Evolutionary conservation across 1,140 invertebrate genomes (phyloP), one percentile per base, ranked within the genome.

Genomic region (Apocrypta bakeri): DNA sequence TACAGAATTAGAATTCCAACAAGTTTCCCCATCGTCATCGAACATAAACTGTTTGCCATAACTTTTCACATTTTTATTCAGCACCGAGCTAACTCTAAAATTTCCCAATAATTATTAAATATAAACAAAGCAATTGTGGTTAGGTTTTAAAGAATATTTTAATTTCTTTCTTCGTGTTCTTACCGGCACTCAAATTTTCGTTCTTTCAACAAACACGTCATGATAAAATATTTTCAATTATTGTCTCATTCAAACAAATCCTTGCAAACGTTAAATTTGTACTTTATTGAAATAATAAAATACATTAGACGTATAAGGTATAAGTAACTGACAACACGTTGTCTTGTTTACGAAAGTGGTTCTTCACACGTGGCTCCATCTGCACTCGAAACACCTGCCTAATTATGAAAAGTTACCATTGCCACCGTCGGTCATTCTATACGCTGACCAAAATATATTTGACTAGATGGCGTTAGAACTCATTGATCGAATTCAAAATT

Each of bases 1-100:
- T 89, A 95, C 94, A 85, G 93, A 92, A 86, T 95, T 94, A 27
- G 94, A 95, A 88, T 95, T 95, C 95, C 95, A 95, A 86, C 94
- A 95, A 0, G 94, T 95, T 79, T 95, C 94, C 48, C 93, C 92
- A 79, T 91, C 90, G 21, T 90, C 88, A 88, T 95, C 94, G 87
- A 94, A 93, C 85, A 95, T 88, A 87, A 92, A 90, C 84, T 94
- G 91, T 85, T 95, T 95, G 17, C 95, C 95, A 92, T 92, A 95
- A 85, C 92, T 91, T 87, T 93, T 94, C 12, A 89, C 84, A 87
- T 95, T 93, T 86, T 92, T 93, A 81, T 95, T 94, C 33, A 95
- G 87, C 27, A 95, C 94, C 27, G 94, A 94, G 86, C 94, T 95
- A 2, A 95, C 94, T 83, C 94, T 95, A 80, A 81, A 87, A 87